Conservation (phyloP, 1,140 invertebrate species). For the Drosophila pandora region DNA sequence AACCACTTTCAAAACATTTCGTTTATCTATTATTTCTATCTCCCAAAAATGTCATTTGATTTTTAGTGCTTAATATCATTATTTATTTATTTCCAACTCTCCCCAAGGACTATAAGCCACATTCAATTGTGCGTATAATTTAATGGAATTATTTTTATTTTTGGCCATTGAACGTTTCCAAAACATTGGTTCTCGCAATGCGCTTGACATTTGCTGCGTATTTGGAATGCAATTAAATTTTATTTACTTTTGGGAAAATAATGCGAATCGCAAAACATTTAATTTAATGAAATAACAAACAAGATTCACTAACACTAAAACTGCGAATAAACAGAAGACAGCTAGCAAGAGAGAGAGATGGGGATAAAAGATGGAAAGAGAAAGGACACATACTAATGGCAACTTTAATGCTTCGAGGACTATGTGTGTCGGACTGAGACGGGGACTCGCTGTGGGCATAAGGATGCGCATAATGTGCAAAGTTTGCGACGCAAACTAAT, state of each 20-base stretch:
- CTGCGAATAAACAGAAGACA: constrained; percentile 41
- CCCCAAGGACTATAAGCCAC: not conserved
- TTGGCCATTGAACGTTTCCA: constrained; percentile 19
- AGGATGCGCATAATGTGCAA: constrained; percentile 82
- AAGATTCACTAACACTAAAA: constrained; percentile 56
- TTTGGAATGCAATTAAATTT: constrained; percentile 68
- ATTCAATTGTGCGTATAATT: constrained; percentile 38
- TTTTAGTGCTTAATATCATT: not conserved
- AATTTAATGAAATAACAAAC: constrained; percentile 82
- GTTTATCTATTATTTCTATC: not conserved
- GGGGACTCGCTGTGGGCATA: constrained; percentile 55
- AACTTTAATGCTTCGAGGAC: constrained; percentile 73
- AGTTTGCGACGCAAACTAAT: constrained; percentile 81
- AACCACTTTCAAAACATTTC: not conserved
- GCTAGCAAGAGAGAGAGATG: constrained; percentile 13
- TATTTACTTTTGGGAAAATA: constrained; percentile 55
- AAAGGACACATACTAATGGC: constrained; percentile 57
- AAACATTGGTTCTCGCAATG: constrained; percentile 55
- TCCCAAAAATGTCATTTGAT: not conserved
- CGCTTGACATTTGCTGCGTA: constrained; percentile 27
- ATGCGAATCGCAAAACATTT: constrained; percentile 63
- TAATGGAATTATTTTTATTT: constrained; percentile 11
- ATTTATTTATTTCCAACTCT: not conserved
- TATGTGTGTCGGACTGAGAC: constrained; percentile 20
- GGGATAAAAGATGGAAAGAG: not conserved